Conservation (phyloP, 2,888 invertebrate species). For the Dryadula phaetusa region DNA sequence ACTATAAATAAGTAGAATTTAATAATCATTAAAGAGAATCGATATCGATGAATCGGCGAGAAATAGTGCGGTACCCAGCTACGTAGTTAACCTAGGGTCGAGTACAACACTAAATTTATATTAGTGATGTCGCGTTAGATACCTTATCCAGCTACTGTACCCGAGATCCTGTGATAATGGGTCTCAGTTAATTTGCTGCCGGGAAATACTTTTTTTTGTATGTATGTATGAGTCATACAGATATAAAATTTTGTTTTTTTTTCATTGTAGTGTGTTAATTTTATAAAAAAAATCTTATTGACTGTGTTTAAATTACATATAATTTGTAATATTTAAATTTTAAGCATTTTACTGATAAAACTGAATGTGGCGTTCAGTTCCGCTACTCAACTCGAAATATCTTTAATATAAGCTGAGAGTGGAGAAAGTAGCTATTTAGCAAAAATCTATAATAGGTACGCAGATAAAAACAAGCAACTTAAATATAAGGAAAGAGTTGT, state of each 20-base stretch:
- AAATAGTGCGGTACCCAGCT: slow-evolving; percentile 67
- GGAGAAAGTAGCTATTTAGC: not conserved
- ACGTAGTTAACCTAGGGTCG: slow-evolving; percentile 69
- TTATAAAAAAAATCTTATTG: too few species aligned
- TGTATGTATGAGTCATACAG: slow-evolving; percentile 11
- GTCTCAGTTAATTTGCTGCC: slow-evolving; percentile 62
- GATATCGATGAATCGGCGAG: slow-evolving; percentile 64
- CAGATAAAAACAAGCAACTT: slow-evolving; percentile 5
- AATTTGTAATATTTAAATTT: too few species aligned
- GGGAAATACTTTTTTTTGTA: slow-evolving; percentile 59
- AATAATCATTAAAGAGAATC: slow-evolving; percentile 51
- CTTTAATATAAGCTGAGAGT: too few species aligned
- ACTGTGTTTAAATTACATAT: too few species aligned
- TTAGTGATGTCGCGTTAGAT: slow-evolving; percentile 74
- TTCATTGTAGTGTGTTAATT: too few species aligned
- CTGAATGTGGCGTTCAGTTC: too few species aligned
- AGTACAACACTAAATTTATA: slow-evolving; percentile 68
- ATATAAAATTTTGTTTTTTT: not conserved
- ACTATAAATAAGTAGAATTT: slow-evolving; percentile 28
- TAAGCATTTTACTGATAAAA: too few species aligned
- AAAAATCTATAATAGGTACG: not conserved
- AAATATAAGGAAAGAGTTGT: not conserved
- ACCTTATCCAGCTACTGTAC: slow-evolving; percentile 71
- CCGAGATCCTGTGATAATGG: slow-evolving; percentile 64
- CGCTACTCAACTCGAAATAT: too few species aligned